phyloP scores from a whole-genome alignment of 2,113 vertebrate genomes.

The Miniopterus natalensis region DNA sequence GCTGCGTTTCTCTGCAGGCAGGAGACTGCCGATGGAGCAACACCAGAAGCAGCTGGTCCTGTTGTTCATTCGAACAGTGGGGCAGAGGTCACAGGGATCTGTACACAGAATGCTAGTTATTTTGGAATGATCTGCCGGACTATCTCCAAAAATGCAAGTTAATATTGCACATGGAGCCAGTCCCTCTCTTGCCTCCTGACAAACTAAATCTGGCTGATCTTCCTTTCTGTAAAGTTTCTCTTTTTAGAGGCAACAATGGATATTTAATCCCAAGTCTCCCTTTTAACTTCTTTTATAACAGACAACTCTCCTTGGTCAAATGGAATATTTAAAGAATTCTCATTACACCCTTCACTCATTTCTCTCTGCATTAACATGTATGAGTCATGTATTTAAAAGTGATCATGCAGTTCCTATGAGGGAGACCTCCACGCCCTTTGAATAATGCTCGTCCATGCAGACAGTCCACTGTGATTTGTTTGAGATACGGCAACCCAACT shows the following conservation, averaged over 20 bases:
- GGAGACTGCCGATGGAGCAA: not conserved
- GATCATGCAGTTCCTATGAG: not conserved
- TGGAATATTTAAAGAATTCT: not conserved
- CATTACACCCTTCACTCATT: not conserved
- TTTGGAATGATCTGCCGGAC: conserved; percentile 72
- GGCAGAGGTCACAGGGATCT: conserved; percentile 81
- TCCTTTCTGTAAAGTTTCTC: not conserved
- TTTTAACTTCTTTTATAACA: not conserved
- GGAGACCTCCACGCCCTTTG: not conserved
- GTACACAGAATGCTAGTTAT: conserved; percentile 77
- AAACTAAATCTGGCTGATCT: not conserved
- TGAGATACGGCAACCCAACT: not conserved
- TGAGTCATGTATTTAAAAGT: not conserved
- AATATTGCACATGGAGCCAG: not conserved
- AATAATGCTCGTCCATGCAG: not conserved
- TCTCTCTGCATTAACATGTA: not conserved
- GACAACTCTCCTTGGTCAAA: not conserved
- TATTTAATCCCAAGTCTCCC: not conserved
- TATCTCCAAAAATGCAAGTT: conserved; percentile 67
- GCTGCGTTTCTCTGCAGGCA: not conserved
- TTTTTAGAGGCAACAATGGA: not conserved
- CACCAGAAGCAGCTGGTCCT: conserved; percentile 65
- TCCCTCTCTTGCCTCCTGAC: not conserved
- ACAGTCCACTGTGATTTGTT: not conserved
- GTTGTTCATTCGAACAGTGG: conserved; percentile 51